Base-by-base conservation (phyloP, 2,888 invertebrate species). In the Liodrosophila aerea region DNA sequence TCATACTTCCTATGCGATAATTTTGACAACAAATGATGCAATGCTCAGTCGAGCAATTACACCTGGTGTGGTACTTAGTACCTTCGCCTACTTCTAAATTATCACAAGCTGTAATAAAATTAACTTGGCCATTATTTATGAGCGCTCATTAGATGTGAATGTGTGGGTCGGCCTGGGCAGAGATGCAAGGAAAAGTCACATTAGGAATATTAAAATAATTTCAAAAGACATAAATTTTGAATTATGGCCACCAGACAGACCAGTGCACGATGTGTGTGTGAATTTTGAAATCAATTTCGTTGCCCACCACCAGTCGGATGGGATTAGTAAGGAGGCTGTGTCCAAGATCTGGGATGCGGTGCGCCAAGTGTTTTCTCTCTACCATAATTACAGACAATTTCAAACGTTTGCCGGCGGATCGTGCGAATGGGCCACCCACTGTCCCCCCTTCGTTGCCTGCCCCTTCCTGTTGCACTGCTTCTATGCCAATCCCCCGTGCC, bases 161-260 rank as follows among this genome's bases (percentile, higher is more conserved):
- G 53, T 44, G 33, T 56, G 51, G 45, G 18, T 41, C 36, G 56
- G 41, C 13, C 49, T 54, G 80, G 60, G 44, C 43, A 57, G 52
- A 50, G 45, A 54, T 47, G 56, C 60, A 62, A 56, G 62, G 45
- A 58, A 65, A 65, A 84, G 63, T 78, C 67, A 62, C 64, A 81
- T 81, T 80, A 86, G 83, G 59, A 58, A 40, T 76, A 85, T 86
- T 86, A 85, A 86, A 86, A 77, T 82, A 77, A 86, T 85, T 80
- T 86, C 63, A 60, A 82, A 86, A 82, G 61, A 82, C 87, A 81
- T 86, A 82, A 74, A 85, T 81, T 80, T 66, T 82, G 78, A 81
- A 64, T 85, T 86, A 81, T 74, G 75, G 52, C 85, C 85, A 64
- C 80, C 81, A 75, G 77, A 73, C 62, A 58, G 73, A 51, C 50